Base-by-base conservation (phyloP, 2,888 invertebrate genomes). In the Stenurella melanura region DNA sequence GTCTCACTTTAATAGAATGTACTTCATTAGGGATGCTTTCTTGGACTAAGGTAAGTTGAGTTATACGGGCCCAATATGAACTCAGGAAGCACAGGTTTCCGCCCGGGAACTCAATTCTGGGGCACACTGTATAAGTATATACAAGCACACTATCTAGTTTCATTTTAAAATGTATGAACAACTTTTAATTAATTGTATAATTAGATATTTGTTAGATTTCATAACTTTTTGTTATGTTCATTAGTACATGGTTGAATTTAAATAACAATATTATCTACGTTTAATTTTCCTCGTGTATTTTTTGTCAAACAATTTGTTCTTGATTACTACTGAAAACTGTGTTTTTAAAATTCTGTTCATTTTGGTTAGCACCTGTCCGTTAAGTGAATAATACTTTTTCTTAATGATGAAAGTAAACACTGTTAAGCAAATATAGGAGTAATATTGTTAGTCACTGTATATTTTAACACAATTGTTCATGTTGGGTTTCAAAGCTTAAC, bases 401-500 rank as follows among this genome's bases (percentile, higher is more conserved):
- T 69, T 78, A 76, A 78, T 64, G 63, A 76, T 50, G 64, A 69
- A 70, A 30, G 74, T 61, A 80, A 76, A 80, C 74, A 73, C 50
- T 73, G 69, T 58, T 71, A 58, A 63, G 69, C 75, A 78, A 77
- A 77, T 71, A 79, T 57, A 78, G 72, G 64, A 79, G 76, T 79
- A 81, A 82, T 80, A 80, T 77, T 80, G 80, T 83, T 83, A 85
- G 74, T 77, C 75, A 80, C 68, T 79, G 79, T 83, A 75, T 81
- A 83, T 82, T 85, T 85, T 81, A 83, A 81, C 80, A 79, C 82
- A 83, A 84, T 82, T 84, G 82, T 85, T 84, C 81, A 79, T 79
- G 80, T 81, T 81, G 82, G 84, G 83, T 84, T 82, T 81, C 83
- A 85, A 85, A 87, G 86, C 82, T 81, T 75, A 83, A 83, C 86